Evolutionary conservation across 1,140 invertebrate genomes (phyloP), one percentile per base, ranked within the genome.

Genomic region (Temnothorax curvispinosus): DNA sequence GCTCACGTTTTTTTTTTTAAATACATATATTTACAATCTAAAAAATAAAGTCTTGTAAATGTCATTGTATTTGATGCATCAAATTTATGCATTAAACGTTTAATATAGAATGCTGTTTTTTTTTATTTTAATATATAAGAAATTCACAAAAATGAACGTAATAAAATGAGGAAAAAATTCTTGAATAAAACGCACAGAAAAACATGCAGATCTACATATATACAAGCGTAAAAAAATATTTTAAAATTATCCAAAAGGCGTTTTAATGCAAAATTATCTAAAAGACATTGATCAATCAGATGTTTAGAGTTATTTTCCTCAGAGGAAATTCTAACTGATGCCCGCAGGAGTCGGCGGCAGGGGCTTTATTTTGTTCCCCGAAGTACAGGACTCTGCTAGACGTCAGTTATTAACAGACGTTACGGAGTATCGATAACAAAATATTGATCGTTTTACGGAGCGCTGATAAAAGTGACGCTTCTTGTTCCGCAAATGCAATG

Each of bases 391-490:
- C 3, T 47, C 11, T 67, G 38, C 11, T 6, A 44, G 9, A 21
- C 4, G 50, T 52, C 18, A 60, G 0, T 27, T 27, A 27, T 27
- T 27, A 27, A 27, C 27, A 27, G 27, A 27, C 27, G 27, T 27
- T 62, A 54, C 15, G 15, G 21, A 60, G 15, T 64, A 64, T 64
- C 75, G 75, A 64, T 60, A 77, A 64, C 44, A 77, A 77, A 77
- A 77, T 77, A 32, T 77, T 77, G 75, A 64, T 44, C 21, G 75
- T 77, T 77, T 62, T n/a, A 38, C 18, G 41, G 21, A 77, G 41
- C 27, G 2, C 15, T 44, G 15, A 62, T 62, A 21, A 58, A 21
- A 62, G 41, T 64, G 27, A 64, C 21, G 41, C 15, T 64, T 62
- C 7, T 56, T 64, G 35, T 54, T 74, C 32, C 38, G 50, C 13